A percentile compares a stretch with the other conserved stretches of the same genome.
Evolutionary conservation across 2,113 vertebrate genomes (phyloP).

Genomic region (Stomatorhinus ivindoensis): DNA sequence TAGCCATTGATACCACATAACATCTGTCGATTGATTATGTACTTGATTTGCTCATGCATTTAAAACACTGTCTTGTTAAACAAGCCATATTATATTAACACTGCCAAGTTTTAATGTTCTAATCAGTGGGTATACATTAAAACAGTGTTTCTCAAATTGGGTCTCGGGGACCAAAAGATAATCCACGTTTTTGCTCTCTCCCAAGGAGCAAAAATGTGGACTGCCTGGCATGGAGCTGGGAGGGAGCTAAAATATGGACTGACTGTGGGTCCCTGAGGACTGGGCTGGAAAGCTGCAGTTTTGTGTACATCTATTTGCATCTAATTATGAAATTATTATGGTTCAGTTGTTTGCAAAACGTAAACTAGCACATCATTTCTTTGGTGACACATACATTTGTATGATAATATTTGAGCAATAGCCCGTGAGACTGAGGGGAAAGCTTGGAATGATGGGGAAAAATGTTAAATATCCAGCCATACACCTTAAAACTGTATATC

Average conservation of each 20-base stretch:
- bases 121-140: background rate
- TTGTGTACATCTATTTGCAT: background rate
- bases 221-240: background rate
- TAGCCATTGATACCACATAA: conserved; percentile 53
- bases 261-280: background rate
- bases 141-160: background rate
- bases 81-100: background rate
- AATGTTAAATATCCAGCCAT: background rate
- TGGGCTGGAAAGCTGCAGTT: background rate
- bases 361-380: background rate
- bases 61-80: background rate
- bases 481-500: background rate
- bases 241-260: background rate
- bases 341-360: background rate
- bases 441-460: background rate
- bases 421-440: background rate
- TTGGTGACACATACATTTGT: background rate
- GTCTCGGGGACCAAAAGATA: background rate
- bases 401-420: background rate
- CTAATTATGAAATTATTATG: background rate
- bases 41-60: conserved; percentile 9
- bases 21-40: conserved; percentile 36
- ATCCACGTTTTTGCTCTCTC: background rate
- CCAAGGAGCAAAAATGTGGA: background rate
- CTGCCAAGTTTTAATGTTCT: background rate